These are phyloP conservation scores for Halocynthia roretzi DNA, from an alignment of 23 tunicate genomes.

Conservation along the genomic window DNA sequence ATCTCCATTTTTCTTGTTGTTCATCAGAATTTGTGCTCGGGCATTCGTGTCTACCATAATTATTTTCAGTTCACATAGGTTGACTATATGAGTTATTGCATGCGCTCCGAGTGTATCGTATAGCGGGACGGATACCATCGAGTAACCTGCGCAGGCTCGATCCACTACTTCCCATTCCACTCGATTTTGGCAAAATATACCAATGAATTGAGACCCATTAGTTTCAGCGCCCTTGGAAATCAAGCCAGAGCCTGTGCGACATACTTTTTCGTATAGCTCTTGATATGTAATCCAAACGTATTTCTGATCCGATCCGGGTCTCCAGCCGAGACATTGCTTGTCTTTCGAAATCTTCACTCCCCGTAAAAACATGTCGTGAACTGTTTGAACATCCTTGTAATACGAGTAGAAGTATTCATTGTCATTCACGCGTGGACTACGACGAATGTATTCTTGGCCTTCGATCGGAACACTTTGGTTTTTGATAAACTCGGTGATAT, in stretches of 20 bases:
- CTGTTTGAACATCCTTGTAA: conserved; percentile 1
- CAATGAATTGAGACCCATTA: conserved; percentile 26
- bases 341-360: conserved; percentile 28
- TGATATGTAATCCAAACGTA: conserved; percentile 55
- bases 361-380: conserved; percentile 20
- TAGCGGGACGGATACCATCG: conserved; percentile 39
- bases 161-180: conserved; percentile 30
- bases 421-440: conserved; percentile 16
- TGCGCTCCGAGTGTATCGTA: conserved; percentile 36
- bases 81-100: conserved; percentile 24
- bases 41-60: conserved; percentile 50
- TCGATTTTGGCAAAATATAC: conserved; percentile 28
- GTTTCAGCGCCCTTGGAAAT: conserved; percentile 20
- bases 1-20: conserved; percentile 32
- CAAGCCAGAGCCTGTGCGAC: conserved; percentile 31
- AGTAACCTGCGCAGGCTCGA: conserved; percentile 27
- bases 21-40: conserved; percentile 35
- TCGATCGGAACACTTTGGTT: conserved; percentile 14
- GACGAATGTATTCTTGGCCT: background rate
- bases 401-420: background rate
- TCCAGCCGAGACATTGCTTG: conserved; percentile 66
- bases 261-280: conserved; percentile 11
- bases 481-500: conserved; percentile 8
- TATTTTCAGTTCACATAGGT: conserved; percentile 22
- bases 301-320: conserved; percentile 42